Evolutionary conservation across 2,113 vertebrate genomes (phyloP).

Genomic region (Sakesphorus luctuosus): DNA sequence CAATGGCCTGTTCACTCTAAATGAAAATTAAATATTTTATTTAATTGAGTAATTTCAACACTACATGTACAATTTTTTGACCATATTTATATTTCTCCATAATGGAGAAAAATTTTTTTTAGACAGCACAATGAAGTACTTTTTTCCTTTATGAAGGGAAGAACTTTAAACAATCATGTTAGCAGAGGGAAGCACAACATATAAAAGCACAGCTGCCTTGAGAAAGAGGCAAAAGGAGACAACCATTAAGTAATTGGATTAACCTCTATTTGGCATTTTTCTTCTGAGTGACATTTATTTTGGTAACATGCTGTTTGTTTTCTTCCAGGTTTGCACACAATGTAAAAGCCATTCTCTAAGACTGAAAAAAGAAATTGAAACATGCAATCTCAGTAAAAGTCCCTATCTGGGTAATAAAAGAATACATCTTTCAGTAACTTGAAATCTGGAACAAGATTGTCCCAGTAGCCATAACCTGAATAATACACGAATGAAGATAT

Average conservation of each 20-base stretch:
- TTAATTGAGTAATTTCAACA: not conserved
- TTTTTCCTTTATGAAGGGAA: constrained; percentile 14
- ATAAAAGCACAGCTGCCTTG: constrained; percentile 42
- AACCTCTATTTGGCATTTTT: constrained; percentile 52
- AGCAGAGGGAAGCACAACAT: not conserved
- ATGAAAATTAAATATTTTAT: not conserved
- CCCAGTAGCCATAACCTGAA: not conserved
- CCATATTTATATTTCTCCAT: not conserved
- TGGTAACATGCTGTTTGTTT: constrained; percentile 38
- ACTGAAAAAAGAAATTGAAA: constrained; percentile 27
- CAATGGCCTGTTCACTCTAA: not conserved
- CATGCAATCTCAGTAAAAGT: not conserved
- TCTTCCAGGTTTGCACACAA: constrained; percentile 2
- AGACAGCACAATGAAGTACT: not conserved
- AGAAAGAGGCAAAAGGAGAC: constrained; percentile 32
- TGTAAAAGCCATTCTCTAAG: not conserved
- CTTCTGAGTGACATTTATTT: constrained; percentile 44
- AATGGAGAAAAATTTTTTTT: not conserved
- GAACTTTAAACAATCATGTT: not conserved
- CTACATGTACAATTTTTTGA: not conserved
- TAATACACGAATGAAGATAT: not conserved
- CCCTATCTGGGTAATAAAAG: not conserved
- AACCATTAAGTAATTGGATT: constrained; percentile 62
- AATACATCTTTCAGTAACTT: not conserved
- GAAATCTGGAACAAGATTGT: not conserved